These are phyloP conservation scores for Thymallus thymallus DNA, from an alignment of 2,113 vertebrate species.

Conservation along the genomic window DNA sequence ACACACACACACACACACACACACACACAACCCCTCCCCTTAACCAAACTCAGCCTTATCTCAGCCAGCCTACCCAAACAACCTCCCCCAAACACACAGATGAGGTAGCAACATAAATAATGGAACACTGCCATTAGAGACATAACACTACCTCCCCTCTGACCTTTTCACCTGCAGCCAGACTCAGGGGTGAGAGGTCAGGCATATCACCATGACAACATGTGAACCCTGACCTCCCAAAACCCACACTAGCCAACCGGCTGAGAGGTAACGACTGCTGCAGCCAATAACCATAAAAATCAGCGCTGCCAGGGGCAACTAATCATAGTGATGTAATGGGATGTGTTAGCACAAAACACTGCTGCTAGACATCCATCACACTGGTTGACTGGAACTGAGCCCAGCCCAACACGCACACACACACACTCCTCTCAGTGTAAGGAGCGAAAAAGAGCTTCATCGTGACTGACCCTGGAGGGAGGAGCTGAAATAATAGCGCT, in stretches of 20 bases:
- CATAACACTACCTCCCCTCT: no score
- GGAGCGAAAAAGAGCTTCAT: conserved; percentile 50
- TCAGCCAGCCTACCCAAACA: no score
- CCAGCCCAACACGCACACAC: not conserved
- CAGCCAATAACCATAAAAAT: not conserved
- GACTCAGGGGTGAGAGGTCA: not conserved
- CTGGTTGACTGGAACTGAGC: not conserved
- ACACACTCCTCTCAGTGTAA: conserved; percentile 13
- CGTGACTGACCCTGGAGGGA: conserved; percentile 50
- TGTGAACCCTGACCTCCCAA: not conserved
- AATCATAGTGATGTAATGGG: not conserved
- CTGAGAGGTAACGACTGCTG: not conserved
- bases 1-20: no score
- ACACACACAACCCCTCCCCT: no score
- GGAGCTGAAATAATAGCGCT: conserved; percentile 44
- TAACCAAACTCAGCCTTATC: no score
- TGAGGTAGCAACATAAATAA: no score
- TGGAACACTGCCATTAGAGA: not conserved
- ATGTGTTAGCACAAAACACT: no score
- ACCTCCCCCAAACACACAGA: no score
- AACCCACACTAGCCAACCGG: not conserved
- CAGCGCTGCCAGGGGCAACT: not conserved
- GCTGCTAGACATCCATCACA: no score
- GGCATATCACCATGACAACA: not conserved
- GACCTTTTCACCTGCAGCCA: not conserved